phyloP scores from a whole-genome alignment of 2,797 vertebrate species.

The Catharus ustulatus region DNA sequence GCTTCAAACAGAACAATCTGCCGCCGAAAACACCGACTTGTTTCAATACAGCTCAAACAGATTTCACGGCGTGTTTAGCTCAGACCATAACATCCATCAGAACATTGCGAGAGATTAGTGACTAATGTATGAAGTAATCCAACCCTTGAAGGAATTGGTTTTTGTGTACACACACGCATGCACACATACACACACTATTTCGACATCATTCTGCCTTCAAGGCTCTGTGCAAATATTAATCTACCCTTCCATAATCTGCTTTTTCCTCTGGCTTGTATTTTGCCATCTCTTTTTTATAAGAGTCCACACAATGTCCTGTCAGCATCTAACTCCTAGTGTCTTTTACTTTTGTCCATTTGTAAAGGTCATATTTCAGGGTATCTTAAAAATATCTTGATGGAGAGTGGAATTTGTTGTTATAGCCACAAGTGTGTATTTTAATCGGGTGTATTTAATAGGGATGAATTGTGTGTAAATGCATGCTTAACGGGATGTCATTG shows the following conservation, averaged over 20 bases:
- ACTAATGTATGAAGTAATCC: conserved; percentile 68
- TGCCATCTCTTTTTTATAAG: neutral
- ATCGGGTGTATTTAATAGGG: neutral
- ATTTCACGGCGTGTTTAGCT: conserved; percentile 58
- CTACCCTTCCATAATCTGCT: neutral
- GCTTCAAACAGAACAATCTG: neutral
- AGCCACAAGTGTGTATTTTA: neutral
- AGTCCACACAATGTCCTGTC: neutral
- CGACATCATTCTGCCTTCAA: conserved; percentile 37
- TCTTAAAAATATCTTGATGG: neutral
- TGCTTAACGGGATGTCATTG: neutral
- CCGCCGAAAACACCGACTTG: neutral
- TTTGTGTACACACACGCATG: conserved; percentile 39
- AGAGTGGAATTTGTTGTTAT: neutral
- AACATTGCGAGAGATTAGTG: conserved; percentile 61
- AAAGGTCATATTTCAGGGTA: neutral
- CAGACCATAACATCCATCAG: conserved; percentile 57
- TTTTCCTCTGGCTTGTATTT: neutral
- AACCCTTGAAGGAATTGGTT: conserved; percentile 60
- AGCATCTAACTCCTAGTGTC: neutral
- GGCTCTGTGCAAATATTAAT: conserved; percentile 25
- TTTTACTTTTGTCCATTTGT: neutral
- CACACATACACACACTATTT: neutral
- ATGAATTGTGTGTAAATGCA: neutral
- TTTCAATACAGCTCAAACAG: conserved; percentile 23